Conservation (phyloP, 2,888 invertebrate species). For the Synanthedon myopaeformis region DNA sequence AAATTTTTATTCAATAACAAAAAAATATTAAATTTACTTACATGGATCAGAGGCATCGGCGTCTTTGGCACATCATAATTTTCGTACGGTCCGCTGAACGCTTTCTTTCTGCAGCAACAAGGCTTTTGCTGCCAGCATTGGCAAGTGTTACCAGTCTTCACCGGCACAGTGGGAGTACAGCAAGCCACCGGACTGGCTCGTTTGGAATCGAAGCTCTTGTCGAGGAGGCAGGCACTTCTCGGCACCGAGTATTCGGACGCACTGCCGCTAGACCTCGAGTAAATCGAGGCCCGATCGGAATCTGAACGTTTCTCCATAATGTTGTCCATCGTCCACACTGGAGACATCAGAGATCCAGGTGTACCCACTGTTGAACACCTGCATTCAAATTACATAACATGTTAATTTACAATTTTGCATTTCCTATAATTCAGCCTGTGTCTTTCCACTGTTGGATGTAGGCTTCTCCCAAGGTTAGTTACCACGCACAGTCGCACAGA, state of each 20-base stretch:
- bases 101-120: constrained; percentile 50
- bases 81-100: constrained; percentile 74
- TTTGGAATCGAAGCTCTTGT: constrained; percentile 65
- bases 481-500: too few species aligned
- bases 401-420: neutral
- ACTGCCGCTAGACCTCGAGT: constrained; percentile 74
- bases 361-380: constrained; percentile 73
- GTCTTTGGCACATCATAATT: constrained; percentile 86
- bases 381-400: constrained; percentile 14
- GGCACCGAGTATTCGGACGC: constrained; percentile 76
- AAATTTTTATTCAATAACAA: too few species aligned
- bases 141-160: constrained; percentile 49
- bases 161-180: constrained; percentile 72
- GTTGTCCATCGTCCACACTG: constrained; percentile 71
- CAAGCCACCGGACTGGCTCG: constrained; percentile 50
- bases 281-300: constrained; percentile 74
- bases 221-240: constrained; percentile 46
- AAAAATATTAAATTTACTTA: constrained; percentile 10
- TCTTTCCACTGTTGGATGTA: too few species aligned
- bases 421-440: neutral
- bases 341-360: constrained; percentile 63
- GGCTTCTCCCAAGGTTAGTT: too few species aligned
- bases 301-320: constrained; percentile 59
- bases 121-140: constrained; percentile 57
- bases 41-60: constrained; percentile 68